These are phyloP conservation scores for Microhierax caerulescens DNA, from an alignment of 2,797 vertebrate genomes.

Conservation along the genomic window DNA sequence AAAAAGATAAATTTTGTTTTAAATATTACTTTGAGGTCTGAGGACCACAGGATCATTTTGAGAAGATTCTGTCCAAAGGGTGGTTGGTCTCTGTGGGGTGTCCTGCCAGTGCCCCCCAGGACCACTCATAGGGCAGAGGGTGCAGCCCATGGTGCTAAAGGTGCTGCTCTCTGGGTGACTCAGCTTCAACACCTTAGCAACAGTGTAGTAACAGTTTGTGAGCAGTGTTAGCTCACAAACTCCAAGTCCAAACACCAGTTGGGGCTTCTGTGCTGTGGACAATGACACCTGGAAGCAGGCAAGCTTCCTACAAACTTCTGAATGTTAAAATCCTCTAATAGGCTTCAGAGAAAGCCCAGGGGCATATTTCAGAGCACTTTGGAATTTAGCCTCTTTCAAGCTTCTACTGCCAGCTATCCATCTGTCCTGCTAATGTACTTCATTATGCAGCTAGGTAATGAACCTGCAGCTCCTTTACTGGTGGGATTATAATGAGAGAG, in stretches of 20 bases:
- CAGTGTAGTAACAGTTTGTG: too few species aligned
- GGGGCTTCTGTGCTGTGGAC: neutral
- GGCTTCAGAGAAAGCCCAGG: neutral
- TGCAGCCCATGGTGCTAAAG: neutral
- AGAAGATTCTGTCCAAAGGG: neutral
- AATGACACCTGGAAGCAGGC: neutral
- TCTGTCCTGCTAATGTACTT: slow-evolving; percentile 38
- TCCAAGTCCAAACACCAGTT: neutral
- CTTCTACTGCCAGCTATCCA: slow-evolving; percentile 32
- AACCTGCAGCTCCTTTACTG: neutral
- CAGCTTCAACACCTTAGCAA: neutral
- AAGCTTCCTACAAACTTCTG: neutral
- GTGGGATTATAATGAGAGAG: neutral
- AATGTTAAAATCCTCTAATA: slow-evolving; percentile 24
- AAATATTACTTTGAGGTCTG: neutral
- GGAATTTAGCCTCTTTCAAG: slow-evolving; percentile 40
- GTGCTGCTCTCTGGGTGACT: neutral
- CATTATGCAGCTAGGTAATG: slow-evolving; percentile 34
- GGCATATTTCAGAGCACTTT: slow-evolving; percentile 17
- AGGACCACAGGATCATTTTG: neutral
- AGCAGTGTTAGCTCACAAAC: neutral
- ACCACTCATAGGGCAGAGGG: neutral
- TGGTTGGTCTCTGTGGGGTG: neutral
- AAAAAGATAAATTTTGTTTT: neutral
- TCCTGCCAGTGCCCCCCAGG: neutral